Base-by-base conservation (phyloP, 2,888 invertebrate species). In the Ornithoptera alexandrae region DNA sequence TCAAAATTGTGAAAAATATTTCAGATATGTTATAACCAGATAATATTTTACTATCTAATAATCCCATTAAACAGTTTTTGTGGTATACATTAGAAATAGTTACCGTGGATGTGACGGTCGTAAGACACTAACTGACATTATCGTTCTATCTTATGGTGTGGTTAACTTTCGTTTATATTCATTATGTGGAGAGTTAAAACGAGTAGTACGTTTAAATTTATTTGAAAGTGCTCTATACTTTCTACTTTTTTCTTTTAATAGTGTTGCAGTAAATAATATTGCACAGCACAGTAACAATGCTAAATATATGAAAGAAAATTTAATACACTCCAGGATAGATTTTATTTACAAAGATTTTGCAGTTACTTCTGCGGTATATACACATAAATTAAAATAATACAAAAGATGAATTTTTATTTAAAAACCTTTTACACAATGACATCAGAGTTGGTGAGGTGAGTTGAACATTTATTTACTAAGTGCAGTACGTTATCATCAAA, bases 101-200 rank as follows among this genome's bases (percentile, higher is more conserved):
- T 57, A 17, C 59, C 53, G 39, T 20, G 57, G 24, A 58, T 20
- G 53, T 62, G 42, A 24, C 65, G 65, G 59, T 58, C 46, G 59
- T 57, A 65, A 22, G 36, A 50, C 58, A 66, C 50, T 60, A 53
- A 50, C 10, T 36, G 65, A 65, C 60, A 65, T 56, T 36, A 59
- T 61, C 62, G 62, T 62, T 56, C 39, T 20, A 46, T 65, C 58
- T 59, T 70, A 70, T 63, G 70, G 67, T 72, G 74, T 71, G 74
- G 77, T 77, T 74, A 73, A 74, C 76, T 78, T 78, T 78, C 77
- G 73, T 75, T 67, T 62, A 72, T 69, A 74, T 75, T 73, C 74
- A 74, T 70, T 72, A 70, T 46, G 24, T 65, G 57, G 74, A 72
- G 71, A 72, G 73, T 69, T 71, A 71, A 62, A 72, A 69, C 66